A percentile compares a stretch with the other conserved stretches of the same genome.
These are phyloP conservation scores for Luidia sarsii DNA, from an alignment of 53 echinoderm and acorn worm genomes.

Conservation along the genomic window DNA sequence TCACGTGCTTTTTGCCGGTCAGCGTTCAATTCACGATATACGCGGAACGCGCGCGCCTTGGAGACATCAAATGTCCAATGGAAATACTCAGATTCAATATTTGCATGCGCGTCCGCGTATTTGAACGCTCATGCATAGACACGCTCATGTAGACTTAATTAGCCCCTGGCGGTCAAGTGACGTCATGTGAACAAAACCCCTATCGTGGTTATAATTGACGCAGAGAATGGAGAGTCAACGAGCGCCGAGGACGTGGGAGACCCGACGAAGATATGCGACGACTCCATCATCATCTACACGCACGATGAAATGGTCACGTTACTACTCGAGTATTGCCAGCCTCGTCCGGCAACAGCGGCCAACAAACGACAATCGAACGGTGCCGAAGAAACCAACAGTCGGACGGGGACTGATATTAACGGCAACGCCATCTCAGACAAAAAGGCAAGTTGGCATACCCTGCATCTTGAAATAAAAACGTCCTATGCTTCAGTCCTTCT, in stretches of 20 bases:
- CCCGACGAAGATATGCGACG: slow-evolving; percentile 73
- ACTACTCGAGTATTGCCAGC: slow-evolving; percentile 83
- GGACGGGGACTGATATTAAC: slow-evolving; percentile 22
- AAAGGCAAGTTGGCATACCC: not conserved
- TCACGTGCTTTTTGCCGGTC: too few species aligned
- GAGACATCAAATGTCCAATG: too few species aligned
- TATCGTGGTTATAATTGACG: too few species aligned
- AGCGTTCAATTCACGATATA: too few species aligned
- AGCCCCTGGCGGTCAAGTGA: too few species aligned
- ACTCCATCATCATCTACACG: slow-evolving; percentile 81
- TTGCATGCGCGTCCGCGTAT: too few species aligned
- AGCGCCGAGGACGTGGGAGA: slow-evolving; percentile 57
- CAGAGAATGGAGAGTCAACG: slow-evolving; percentile 24
- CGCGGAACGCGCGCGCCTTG: too few species aligned
- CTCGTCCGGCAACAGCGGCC: slow-evolving; percentile 17
- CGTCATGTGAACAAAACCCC: too few species aligned
- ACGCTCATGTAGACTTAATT: too few species aligned
- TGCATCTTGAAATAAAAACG: not conserved
- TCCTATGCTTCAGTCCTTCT: too few species aligned
- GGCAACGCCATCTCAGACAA: slow-evolving; percentile 36
- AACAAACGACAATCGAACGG: slow-evolving; percentile 36
- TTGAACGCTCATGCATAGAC: too few species aligned
- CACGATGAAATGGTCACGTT: slow-evolving; percentile 86
- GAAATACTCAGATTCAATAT: too few species aligned
- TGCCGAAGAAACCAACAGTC: not conserved